Evolutionary conservation across 2,888 invertebrate species (phyloP).

Genomic region (Heliconius sara): DNA sequence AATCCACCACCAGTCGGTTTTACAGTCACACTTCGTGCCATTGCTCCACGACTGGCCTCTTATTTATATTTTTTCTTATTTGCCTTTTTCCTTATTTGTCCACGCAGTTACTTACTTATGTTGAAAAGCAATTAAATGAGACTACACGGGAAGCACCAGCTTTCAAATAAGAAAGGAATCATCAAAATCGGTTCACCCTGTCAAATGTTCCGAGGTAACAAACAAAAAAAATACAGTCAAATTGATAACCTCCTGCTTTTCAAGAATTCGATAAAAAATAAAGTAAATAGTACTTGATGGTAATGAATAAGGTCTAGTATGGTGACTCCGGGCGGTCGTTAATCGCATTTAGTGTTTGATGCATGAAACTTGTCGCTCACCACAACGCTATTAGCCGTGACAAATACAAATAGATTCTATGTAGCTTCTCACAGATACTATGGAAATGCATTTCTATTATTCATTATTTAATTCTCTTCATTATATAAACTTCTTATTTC

Average conservation of each 20-base stretch:
- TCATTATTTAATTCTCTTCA: neutral
- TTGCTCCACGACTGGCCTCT: no score
- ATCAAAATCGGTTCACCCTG: no score
- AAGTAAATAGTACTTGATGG: neutral
- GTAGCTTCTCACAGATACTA: conserved; percentile 37
- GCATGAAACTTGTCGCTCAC: conserved; percentile 52
- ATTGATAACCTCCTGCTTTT: no score
- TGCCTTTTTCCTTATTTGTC: neutral
- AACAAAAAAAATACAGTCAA: no score
- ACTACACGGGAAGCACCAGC: no score
- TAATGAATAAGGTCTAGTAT: conserved; percentile 20
- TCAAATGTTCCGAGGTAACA: no score
- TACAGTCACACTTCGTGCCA: no score
- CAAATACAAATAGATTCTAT: conserved; percentile 43
- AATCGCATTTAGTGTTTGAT: conserved; percentile 54
- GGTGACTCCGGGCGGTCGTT: conserved; percentile 48
- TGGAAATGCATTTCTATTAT: neutral
- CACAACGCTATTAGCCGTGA: conserved; percentile 46
- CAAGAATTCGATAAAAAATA: neutral
- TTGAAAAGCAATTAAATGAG: no score
- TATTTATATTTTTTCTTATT: neutral
- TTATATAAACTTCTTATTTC: no score
- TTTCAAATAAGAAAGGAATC: no score
- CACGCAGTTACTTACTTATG: no score
- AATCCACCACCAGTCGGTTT: no score